A percentile compares a stretch with the other conserved stretches of the same genome.
phyloP scores from a whole-genome alignment of 1,140 invertebrate species.

The Bemisia tabaci region DNA sequence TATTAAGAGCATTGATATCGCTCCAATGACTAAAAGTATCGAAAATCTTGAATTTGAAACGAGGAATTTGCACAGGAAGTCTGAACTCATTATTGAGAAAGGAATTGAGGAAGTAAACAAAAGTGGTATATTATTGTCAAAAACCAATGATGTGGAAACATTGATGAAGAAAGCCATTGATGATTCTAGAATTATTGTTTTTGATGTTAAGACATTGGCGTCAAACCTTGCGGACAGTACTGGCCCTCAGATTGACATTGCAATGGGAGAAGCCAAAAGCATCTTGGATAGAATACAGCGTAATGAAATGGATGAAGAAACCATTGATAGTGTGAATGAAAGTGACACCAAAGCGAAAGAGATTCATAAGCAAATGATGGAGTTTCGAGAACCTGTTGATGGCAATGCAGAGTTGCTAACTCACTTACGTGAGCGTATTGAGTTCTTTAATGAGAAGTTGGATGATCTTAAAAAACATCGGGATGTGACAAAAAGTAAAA shows the following conservation, averaged over 20 bases:
- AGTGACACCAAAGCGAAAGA: constrained; percentile 44
- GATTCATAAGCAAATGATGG: constrained; percentile 46
- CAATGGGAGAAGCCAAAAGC: constrained; percentile 53
- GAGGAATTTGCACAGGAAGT: constrained; percentile 37
- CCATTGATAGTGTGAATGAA: constrained; percentile 34
- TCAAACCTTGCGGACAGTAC: constrained; percentile 17
- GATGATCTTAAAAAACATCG: constrained; percentile 57
- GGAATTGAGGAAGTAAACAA: constrained; percentile 37
- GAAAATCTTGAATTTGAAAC: constrained; percentile 34
- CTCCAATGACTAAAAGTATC: constrained; percentile 43
- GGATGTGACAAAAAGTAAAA: constrained; percentile 42
- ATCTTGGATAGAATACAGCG: constrained; percentile 47
- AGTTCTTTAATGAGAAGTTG: constrained; percentile 46
- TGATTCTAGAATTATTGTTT: constrained; percentile 16
- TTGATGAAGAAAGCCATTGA: constrained; percentile 12
- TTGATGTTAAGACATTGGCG: constrained; percentile 18
- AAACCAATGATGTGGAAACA: constrained; percentile 13
- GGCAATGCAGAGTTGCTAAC: constrained; percentile 39
- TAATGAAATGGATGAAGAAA: constrained; percentile 11
- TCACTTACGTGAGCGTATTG: constrained; percentile 40
- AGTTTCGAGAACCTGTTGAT: constrained; percentile 50
- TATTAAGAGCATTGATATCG: constrained; percentile 45
- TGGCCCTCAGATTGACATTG: constrained; percentile 57
- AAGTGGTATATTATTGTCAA: constrained; percentile 9
- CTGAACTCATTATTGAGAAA: constrained; percentile 25